Base-by-base conservation (phyloP, 2,113 vertebrate species). In the Bufo gargarizans region DNA sequence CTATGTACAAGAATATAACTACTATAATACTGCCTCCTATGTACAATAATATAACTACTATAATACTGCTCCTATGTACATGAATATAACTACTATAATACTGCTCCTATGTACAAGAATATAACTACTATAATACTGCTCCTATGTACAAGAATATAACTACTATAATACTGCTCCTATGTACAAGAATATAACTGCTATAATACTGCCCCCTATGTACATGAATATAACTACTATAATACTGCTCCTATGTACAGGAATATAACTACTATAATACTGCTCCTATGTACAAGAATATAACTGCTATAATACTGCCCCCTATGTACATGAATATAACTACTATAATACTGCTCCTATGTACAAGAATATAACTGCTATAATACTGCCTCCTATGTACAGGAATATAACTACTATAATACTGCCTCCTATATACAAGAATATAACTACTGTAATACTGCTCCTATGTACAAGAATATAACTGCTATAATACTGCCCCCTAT, bases 221-320 rank as follows among this genome's bases (percentile, higher is more conserved):
- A 33, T 1, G 65, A 22, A 69, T 69, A 69, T 69, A 69, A 69
- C 20, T 69, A 22, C 65, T 69, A 69, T 69, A 22, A 69, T 69
- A 69, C 65, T 69, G 65, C 65, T 22, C 65, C 65, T 69, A 69
- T 69, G 7, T 69, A 69, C 65, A 69, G 11, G 65, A 69, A 69
- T 69, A 69, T 69, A 69, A 69, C 65, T 69, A 69, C 65, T 69
- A 69, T 69, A 69, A 69, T 69, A 69, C 65, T 69, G 65, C 65
- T 33, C 65, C 65, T 69, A 69, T 69, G 14, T 69, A 69, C 65
- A 69, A 22, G 20, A 69, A 69, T 69, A 69, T 22, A 61, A 69
- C 65, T 69, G 22, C 65, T 69, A 69, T 33, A 33, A 33, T 33
- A 33, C 33, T 33, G 1, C 33, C 33, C 33, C 33, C 33, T 33